A percentile compares a stretch with the other conserved stretches of the same genome.
These are phyloP conservation scores for Zaprionus kolodkinae DNA, from an alignment of 1,140 invertebrate species.

Conservation along the genomic window DNA sequence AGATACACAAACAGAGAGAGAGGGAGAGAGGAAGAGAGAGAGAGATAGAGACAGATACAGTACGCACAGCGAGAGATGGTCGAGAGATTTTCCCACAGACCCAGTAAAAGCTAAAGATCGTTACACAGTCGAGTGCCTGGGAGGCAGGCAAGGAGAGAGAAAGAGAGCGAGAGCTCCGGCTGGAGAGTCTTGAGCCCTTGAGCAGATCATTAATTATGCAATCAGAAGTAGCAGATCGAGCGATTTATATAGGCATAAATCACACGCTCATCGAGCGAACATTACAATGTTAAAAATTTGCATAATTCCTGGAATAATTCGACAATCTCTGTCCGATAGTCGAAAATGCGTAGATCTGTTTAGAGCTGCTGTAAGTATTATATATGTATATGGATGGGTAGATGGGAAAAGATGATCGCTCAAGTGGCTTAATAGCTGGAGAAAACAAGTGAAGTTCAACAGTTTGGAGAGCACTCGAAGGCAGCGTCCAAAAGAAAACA, in stretches of 20 bases:
- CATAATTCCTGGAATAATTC: constrained; percentile 74
- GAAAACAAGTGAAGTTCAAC: constrained; percentile 83
- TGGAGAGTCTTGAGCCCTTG: constrained; percentile 40
- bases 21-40: background rate
- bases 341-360: constrained; percentile 35
- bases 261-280: constrained; percentile 67
- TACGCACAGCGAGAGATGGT: constrained; percentile 23
- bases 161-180: constrained; percentile 9
- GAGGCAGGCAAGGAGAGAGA: background rate
- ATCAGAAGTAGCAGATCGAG: constrained; percentile 81
- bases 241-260: constrained; percentile 81
- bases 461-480: constrained; percentile 79
- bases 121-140: constrained; percentile 51
- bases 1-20: constrained; percentile 10
- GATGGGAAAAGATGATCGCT: constrained; percentile 45
- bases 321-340: constrained; percentile 33
- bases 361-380: background rate
- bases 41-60: background rate
- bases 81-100: constrained; percentile 54
- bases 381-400: background rate
- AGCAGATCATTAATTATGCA: constrained; percentile 77
- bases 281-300: constrained; percentile 66
- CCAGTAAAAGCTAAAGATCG: constrained; percentile 33
- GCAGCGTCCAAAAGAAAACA: constrained; percentile 74
- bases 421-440: constrained; percentile 81